These are phyloP conservation scores for Nycticryphes semicollaris DNA, from an alignment of 2,113 vertebrate genomes.

Conservation along the genomic window DNA sequence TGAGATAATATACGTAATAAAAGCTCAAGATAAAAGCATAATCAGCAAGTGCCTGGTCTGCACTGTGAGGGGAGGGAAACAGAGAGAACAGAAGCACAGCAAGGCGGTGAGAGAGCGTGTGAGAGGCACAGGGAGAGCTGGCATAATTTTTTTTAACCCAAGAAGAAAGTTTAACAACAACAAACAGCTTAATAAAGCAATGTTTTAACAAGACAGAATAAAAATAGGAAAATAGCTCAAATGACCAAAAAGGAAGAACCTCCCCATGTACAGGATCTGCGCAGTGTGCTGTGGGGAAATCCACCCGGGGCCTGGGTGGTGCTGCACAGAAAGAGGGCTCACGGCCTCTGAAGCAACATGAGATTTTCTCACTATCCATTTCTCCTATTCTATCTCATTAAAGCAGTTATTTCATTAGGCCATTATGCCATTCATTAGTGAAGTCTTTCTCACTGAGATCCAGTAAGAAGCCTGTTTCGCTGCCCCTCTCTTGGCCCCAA, in stretches of 20 bases:
- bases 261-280: background rate
- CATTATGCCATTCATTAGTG: background rate
- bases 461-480: background rate
- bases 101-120: fast-evolving
- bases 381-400: background rate
- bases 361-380: background rate
- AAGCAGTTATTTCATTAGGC: background rate
- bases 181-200: background rate
- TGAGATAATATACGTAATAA: background rate
- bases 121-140: background rate
- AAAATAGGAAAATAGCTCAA: background rate
- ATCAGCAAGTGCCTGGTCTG: background rate
- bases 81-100: fast-evolving
- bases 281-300: background rate
- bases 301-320: background rate
- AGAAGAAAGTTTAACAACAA: background rate
- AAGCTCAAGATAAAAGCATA: background rate
- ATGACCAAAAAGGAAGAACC: background rate
- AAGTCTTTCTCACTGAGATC: background rate
- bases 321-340: background rate
- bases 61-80: background rate
- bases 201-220: background rate
- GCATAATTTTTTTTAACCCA: background rate
- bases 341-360: background rate
- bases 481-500: background rate